These are phyloP conservation scores for Heliopora coerulea DNA, from an alignment of 92 coral and sea anemone species.

Conservation along the genomic window DNA sequence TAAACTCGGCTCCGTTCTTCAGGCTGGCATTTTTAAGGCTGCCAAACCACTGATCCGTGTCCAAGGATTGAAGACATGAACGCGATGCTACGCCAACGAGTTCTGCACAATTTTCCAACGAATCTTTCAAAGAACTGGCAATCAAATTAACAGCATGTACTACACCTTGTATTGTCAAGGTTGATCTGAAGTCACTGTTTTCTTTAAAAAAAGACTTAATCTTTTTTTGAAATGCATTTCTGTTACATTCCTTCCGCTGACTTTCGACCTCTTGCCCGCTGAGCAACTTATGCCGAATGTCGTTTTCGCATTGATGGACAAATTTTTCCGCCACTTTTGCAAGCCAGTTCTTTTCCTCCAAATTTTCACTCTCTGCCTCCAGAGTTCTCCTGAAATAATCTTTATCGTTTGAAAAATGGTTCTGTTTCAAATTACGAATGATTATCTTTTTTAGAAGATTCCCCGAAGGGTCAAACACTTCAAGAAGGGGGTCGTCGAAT, in stretches of 20 bases:
- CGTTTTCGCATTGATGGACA: background rate
- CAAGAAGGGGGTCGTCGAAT: constrained; percentile 28
- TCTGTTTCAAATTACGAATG: constrained; percentile 6
- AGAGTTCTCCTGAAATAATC: background rate
- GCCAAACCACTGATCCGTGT: constrained; percentile 2
- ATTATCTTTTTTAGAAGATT: constrained; percentile 1
- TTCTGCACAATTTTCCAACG: background rate
- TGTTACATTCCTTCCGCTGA: background rate
- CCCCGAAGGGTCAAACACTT: constrained; percentile 15
- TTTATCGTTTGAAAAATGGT: background rate
- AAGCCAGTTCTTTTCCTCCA: background rate
- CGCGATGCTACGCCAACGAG: no score
- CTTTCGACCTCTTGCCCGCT: background rate
- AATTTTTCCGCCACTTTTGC: background rate
- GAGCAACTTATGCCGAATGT: background rate
- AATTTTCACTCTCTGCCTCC: background rate
- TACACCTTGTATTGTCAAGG: constrained; percentile 33
- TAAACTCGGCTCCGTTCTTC: background rate
- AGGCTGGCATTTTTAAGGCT: background rate
- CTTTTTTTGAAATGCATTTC: background rate
- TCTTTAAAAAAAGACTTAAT: constrained; percentile 1
- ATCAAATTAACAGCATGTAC: constrained; percentile 13
- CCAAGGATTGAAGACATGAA: background rate
- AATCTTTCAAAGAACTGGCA: constrained; percentile 1
- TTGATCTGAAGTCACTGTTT: background rate